A percentile compares a stretch with the other conserved stretches of the same genome.
These are phyloP conservation scores for Rhaphigaster nebulosa DNA, from an alignment of 2,888 invertebrate species.

Conservation along the genomic window DNA sequence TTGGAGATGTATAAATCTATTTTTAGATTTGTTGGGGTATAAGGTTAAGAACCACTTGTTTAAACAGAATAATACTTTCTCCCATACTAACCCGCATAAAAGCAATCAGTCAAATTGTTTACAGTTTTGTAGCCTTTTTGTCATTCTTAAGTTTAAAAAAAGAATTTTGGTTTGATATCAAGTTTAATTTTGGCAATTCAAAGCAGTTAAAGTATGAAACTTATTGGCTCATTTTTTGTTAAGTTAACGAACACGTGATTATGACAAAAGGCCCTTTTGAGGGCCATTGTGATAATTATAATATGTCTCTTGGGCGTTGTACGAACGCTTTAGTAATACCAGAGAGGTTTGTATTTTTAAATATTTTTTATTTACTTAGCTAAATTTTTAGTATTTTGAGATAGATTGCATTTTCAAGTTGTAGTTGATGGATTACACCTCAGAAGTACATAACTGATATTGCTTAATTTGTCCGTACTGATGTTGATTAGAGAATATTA, in stretches of 20 bases:
- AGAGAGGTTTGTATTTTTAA: background rate
- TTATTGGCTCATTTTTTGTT: background rate
- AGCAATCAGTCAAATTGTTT: no score
- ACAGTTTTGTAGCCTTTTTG: no score
- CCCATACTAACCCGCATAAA: no score
- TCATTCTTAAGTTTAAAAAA: no score
- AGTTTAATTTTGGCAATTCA: no score
- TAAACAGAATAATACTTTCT: no score
- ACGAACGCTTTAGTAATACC: slow-evolving; percentile 31
- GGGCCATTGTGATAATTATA: slow-evolving; percentile 46
- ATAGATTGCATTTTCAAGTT: background rate
- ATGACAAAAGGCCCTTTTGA: slow-evolving; percentile 12
- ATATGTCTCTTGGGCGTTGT: slow-evolving; percentile 21
- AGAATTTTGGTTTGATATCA: no score
- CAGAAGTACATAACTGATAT: background rate
- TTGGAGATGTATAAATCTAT: no score
- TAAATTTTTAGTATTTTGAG: background rate
- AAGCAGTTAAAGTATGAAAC: background rate
- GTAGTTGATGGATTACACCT: background rate
- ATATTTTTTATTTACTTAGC: background rate
- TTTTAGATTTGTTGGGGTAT: no score
- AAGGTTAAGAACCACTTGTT: no score
- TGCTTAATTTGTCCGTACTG: slow-evolving; percentile 33
- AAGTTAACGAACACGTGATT: background rate
- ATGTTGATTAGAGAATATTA: slow-evolving; percentile 33